phyloP scores from a whole-genome alignment of 2,113 vertebrate species.

The Nestor notabilis region DNA sequence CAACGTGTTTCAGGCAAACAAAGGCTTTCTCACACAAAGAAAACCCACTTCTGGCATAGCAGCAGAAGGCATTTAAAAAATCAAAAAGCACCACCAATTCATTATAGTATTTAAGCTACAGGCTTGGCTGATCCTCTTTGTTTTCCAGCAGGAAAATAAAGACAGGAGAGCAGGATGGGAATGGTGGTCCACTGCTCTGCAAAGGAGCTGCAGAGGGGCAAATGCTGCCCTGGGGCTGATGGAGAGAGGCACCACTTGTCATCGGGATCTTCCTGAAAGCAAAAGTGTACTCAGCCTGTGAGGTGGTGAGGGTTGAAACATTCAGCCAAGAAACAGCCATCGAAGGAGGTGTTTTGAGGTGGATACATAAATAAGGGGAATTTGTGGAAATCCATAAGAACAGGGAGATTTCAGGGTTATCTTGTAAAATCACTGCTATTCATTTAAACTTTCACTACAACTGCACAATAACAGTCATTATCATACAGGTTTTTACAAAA shows the following conservation, averaged over 20 bases:
- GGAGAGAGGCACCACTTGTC: background rate
- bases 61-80: background rate
- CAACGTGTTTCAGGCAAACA: constrained; percentile 13
- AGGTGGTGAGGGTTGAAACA: background rate
- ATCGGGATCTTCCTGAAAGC: background rate
- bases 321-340: background rate
- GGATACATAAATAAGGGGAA: background rate
- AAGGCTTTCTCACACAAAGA: background rate
- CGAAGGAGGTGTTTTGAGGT: background rate
- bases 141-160: background rate
- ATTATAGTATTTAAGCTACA: background rate
- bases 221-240: background rate
- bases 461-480: background rate
- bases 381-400: background rate
- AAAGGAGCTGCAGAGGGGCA: background rate
- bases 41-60: background rate
- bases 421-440: background rate
- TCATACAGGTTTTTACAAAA: background rate
- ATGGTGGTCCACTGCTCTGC: background rate
- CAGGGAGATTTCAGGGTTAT: background rate
- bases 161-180: background rate
- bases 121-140: background rate
- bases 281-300: background rate
- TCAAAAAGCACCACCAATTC: background rate
- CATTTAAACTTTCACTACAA: background rate